Base-by-base conservation (phyloP, 2,113 vertebrate genomes). In the Myanophis thanlyinensis region DNA sequence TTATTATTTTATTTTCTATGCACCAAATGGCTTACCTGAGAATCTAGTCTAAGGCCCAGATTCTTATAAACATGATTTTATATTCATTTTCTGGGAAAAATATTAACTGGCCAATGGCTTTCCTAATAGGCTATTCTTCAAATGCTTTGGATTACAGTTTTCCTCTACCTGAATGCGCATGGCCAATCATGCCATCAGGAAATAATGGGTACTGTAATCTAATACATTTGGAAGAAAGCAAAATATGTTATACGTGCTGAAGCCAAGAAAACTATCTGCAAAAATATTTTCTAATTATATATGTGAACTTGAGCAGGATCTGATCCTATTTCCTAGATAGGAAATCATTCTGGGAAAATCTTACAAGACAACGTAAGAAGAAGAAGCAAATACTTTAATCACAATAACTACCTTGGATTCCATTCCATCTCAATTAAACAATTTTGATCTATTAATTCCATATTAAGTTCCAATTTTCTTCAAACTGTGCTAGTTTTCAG, bases 401-500 rank as follows among this genome's bases (percentile, higher is more conserved):
- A 80, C 22, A 48, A 85, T 20, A 48, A 35, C 35, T 80, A 80
- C 15, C 35, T 80, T 40, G 35, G n/a, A 80, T 40, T 80, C n/a
- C 35, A 80, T 80, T 88, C 92, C 94, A 85, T 88, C 88, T 92
- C 88, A 92, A 92, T 92, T 92, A 85, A 92, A 54, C 35, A 15
- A 46, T n/a, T 22, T 80, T 12, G 20, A 27, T 56, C 40, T 90
- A 6, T 44, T 25, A 20, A 49, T 40, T 89, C 46, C 62, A 49
- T 30, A 15, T 49, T n/a, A 95, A 93, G 92, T 4, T 3, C 87
- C 89, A 30, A 90, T 59, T 85, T 92, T 87, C 15, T 54, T 90
- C 53, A 95, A 94, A 88, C 11, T 92, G 25, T 22, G n/a, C n/a
- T n/a, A 92, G 86, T 91, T 86, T 93, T 94, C 87, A 93, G 91